Evolutionary conservation across 2,113 vertebrate species (phyloP).

Genomic region (Aegotheles bennettii): DNA sequence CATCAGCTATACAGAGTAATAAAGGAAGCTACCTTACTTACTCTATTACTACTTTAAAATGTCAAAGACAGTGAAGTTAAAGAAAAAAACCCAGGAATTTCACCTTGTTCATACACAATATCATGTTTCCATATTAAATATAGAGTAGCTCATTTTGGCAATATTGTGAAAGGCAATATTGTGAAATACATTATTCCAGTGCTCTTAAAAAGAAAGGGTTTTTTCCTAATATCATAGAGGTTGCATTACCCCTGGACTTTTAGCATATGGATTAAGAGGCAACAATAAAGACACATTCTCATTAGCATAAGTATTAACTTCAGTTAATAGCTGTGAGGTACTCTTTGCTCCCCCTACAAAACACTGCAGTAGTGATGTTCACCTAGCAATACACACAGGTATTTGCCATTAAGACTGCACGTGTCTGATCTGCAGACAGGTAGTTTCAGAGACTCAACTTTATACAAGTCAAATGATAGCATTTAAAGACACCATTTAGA

Average conservation of each 20-base stretch:
- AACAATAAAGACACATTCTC: background rate
- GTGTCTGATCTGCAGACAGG: background rate
- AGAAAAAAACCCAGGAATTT: background rate
- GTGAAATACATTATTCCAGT: background rate
- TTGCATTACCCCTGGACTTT: background rate
- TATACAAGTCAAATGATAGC: background rate
- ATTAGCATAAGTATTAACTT: background rate
- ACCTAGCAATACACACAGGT: background rate
- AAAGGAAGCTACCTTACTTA: background rate
- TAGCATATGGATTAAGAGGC: background rate
- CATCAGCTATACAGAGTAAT: background rate
- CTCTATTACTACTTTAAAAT: background rate
- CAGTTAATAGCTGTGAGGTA: background rate
- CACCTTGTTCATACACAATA: background rate
- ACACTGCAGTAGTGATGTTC: background rate
- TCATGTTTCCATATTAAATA: background rate
- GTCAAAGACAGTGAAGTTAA: background rate
- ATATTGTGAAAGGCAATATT: background rate
- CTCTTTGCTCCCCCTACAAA: background rate
- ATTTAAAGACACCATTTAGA: background rate
- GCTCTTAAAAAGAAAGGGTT: background rate
- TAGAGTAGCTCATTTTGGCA: background rate
- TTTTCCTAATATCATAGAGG: background rate
- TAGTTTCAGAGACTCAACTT: background rate
- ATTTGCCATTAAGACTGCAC: background rate